These are phyloP conservation scores for Tetramorium parvispinum DNA, from an alignment of 1,140 invertebrate species.

Conservation along the genomic window DNA sequence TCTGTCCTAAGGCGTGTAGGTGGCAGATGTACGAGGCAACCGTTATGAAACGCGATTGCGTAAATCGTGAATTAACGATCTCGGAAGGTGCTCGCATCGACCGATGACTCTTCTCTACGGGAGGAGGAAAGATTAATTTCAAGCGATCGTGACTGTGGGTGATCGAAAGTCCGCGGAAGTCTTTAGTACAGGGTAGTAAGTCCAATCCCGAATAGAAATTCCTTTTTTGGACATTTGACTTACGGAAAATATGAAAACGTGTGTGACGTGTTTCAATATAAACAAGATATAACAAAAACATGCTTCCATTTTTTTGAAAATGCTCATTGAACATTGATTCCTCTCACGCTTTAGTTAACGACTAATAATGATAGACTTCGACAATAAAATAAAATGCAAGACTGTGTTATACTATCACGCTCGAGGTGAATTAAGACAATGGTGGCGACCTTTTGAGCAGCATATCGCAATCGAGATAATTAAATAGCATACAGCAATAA, in stretches of 20 bases:
- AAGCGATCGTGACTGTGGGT: conserved; percentile 60
- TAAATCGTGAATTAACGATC: conserved; percentile 78
- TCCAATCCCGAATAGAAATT: not conserved
- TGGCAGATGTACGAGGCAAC: conserved; percentile 81
- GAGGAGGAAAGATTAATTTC: conserved; percentile 74
- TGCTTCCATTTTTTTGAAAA: too few relatives aligned
- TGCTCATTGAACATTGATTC: not conserved
- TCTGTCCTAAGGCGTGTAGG: conserved; percentile 80
- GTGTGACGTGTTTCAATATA: not conserved
- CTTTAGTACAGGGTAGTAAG: not conserved
- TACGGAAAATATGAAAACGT: not conserved
- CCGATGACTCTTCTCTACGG: conserved; percentile 70
- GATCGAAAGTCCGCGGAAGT: conserved; percentile 47
- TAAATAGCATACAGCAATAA: conserved; percentile 69
- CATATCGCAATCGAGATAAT: conserved; percentile 63
- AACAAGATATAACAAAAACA: not conserved
- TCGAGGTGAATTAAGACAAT: conserved; percentile 38
- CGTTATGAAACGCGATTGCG: conserved; percentile 77
- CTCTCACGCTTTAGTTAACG: not conserved
- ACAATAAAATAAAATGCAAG: not conserved
- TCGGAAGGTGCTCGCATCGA: conserved; percentile 54
- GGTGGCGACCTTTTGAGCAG: conserved; percentile 63
- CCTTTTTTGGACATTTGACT: not conserved
- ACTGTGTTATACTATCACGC: not conserved
- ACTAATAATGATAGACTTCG: not conserved